phyloP scores from a whole-genome alignment of 1,140 invertebrate species.

The Cheumatopsyche charites region DNA sequence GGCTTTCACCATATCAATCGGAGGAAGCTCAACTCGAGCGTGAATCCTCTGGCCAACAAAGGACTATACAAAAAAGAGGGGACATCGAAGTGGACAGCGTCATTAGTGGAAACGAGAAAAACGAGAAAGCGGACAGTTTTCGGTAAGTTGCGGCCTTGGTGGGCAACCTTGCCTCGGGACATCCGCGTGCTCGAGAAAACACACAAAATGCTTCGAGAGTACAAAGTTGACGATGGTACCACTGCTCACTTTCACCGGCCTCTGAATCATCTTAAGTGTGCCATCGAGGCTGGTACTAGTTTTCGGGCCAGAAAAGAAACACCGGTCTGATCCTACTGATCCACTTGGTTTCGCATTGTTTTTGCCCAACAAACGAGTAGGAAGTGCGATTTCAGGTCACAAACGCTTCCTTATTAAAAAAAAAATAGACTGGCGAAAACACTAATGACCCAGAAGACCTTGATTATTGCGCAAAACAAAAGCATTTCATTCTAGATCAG shows the following conservation, averaged over 20 bases:
- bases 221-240: background rate
- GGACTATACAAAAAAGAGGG: background rate
- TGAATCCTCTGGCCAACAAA: conserved; percentile 30
- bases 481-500: too few species aligned
- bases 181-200: conserved; percentile 21
- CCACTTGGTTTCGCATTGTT: background rate
- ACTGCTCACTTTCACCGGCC: conserved; percentile 42
- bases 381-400: too few species aligned
- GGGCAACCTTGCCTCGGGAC: conserved; percentile 40
- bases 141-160: conserved; percentile 36
- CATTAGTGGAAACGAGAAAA: background rate
- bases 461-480: too few species aligned
- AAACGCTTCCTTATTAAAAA: too few species aligned
- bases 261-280: conserved; percentile 39
- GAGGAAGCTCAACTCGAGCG: conserved; percentile 32
- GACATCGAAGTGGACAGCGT: background rate
- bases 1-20: conserved; percentile 12
- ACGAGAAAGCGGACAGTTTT: conserved; percentile 7
- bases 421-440: too few species aligned
- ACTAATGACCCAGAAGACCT: too few species aligned
- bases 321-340: conserved; percentile 8
- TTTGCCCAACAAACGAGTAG: background rate
- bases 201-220: too few species aligned
- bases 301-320: conserved; percentile 7
- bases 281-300: conserved; percentile 23